Evolutionary conservation across 2,797 vertebrate species (phyloP).

Genomic region (Acipenser ruthenus): DNA sequence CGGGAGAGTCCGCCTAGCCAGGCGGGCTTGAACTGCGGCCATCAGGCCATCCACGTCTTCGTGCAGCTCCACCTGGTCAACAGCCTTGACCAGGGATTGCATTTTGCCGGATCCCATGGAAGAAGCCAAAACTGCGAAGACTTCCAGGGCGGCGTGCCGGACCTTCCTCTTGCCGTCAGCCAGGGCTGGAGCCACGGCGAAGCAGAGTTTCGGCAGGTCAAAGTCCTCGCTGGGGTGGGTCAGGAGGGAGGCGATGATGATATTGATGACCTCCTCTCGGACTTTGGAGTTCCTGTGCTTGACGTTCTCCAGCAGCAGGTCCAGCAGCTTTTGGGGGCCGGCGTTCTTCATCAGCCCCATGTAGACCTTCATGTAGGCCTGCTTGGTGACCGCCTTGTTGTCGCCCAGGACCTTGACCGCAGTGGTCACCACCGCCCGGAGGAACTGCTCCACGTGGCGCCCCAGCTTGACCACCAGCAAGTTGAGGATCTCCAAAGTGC

Average conservation of each 20-base stretch:
- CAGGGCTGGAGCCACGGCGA: conserved; percentile 69
- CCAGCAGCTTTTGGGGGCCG: conserved; percentile 64
- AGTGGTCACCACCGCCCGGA: conserved; percentile 59
- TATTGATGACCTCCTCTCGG: conserved; percentile 71
- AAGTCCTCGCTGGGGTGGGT: conserved; percentile 69
- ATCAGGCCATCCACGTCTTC: conserved; percentile 68
- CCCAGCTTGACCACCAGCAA: conserved; percentile 70
- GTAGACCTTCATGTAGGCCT: conserved; percentile 71
- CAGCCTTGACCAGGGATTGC: conserved; percentile 66
- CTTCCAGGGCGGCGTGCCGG: conserved; percentile 76
- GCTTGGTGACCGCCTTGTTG: conserved; percentile 62
- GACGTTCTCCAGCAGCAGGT: conserved; percentile 62
- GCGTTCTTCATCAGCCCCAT: conserved; percentile 64
- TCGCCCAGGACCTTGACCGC: conserved; percentile 71
- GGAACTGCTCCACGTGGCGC: conserved; percentile 47
- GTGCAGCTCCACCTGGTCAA: conserved; percentile 70
- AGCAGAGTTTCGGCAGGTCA: conserved; percentile 64
- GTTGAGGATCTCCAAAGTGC: conserved; percentile 70
- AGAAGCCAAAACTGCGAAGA: conserved; percentile 68
- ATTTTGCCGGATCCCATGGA: conserved; percentile 65
- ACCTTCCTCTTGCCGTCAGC: conserved; percentile 73
- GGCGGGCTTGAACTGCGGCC: conserved; percentile 74
- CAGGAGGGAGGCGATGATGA: conserved; percentile 71
- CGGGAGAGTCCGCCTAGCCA: conserved; percentile 70
- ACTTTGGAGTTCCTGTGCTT: conserved; percentile 74